phyloP scores from a whole-genome alignment of 1,140 invertebrate genomes.

The Oncopeltus fasciatus region DNA sequence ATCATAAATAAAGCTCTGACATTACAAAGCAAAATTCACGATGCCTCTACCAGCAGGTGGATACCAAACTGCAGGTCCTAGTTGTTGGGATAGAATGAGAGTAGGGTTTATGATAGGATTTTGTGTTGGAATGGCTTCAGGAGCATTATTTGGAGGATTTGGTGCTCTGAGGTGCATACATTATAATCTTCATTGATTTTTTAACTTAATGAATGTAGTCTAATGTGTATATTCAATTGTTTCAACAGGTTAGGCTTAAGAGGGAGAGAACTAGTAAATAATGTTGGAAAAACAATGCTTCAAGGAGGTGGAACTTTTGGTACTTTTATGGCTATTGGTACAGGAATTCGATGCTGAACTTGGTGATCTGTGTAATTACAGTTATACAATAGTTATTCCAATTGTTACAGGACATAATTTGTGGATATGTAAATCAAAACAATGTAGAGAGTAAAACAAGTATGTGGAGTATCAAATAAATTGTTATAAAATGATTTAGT shows the following conservation, averaged over 20 bases:
- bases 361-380: too few relatives aligned
- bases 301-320: constrained; percentile 95
- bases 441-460: too few relatives aligned
- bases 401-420: too few relatives aligned
- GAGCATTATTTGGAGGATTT: constrained; percentile 87
- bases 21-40: constrained; percentile 11
- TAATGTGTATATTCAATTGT: background rate
- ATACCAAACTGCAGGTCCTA: constrained; percentile 41
- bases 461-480: too few relatives aligned
- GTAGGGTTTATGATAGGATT: constrained; percentile 86
- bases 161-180: constrained; percentile 78
- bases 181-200: too few relatives aligned
- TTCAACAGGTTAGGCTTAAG: constrained; percentile 69
- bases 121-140: constrained; percentile 89
- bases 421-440: too few relatives aligned
- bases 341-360: constrained; percentile 54
- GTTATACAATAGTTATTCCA: too few relatives aligned
- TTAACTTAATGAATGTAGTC: background rate
- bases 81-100: constrained; percentile 88
- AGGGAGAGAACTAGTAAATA: constrained; percentile 79
- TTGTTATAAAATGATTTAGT: too few relatives aligned
- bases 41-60: constrained; percentile 56
- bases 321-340: constrained; percentile 87
- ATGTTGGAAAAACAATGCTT: constrained; percentile 88
- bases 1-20: too few relatives aligned